phyloP scores from a whole-genome alignment of 2,113 vertebrate genomes.

The Ailuropoda melanoleuca region DNA sequence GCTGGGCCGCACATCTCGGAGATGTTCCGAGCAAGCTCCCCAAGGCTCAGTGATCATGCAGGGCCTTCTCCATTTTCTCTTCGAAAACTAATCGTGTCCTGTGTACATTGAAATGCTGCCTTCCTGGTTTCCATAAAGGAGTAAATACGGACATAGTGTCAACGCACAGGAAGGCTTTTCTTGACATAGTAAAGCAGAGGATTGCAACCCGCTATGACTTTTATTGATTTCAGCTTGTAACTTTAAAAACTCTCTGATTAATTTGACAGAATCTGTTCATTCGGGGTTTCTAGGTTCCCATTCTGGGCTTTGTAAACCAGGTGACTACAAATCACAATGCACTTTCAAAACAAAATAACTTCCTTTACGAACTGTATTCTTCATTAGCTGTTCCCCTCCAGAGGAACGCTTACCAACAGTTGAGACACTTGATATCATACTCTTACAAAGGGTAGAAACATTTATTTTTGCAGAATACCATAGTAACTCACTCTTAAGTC shows the following conservation, averaged over 20 bases:
- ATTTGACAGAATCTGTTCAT: constrained; percentile 47
- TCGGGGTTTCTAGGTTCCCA: background rate
- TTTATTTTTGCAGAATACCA: constrained; percentile 50
- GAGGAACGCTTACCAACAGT: constrained; percentile 27
- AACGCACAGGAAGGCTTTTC: background rate
- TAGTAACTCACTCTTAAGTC: background rate
- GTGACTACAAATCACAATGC: constrained; percentile 24
- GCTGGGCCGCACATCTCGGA: rapidly evolving
- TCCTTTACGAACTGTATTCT: constrained; percentile 25
- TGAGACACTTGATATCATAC: constrained; percentile 17
- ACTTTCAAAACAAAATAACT: constrained; percentile 25
- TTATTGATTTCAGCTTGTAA: constrained; percentile 74
- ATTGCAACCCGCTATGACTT: constrained; percentile 69
- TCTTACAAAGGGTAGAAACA: constrained; percentile 37
- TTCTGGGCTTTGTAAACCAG: constrained; percentile 72
- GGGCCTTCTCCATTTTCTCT: background rate
- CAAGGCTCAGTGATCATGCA: background rate
- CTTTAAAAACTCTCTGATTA: constrained; percentile 70
- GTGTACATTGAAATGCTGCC: background rate
- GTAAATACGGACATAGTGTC: too few species aligned
- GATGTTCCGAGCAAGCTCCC: rapidly evolving
- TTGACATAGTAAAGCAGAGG: background rate
- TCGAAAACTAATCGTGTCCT: background rate
- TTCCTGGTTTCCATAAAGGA: background rate
- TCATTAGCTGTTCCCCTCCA: background rate